Base-by-base conservation (phyloP, 2,797 vertebrate species). In the Geotrypetes seraphini region DNA sequence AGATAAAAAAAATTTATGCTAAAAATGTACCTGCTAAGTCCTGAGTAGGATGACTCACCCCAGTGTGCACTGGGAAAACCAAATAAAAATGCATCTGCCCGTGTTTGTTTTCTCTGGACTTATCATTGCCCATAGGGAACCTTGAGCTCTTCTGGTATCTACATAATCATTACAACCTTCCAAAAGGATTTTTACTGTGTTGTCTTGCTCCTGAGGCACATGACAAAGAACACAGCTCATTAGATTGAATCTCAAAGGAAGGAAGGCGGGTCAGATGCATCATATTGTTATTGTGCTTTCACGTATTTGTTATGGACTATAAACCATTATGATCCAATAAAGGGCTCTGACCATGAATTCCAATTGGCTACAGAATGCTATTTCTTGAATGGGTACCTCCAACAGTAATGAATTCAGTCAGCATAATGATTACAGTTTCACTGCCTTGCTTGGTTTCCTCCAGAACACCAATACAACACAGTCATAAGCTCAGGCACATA, bases 281-380 rank as follows among this genome's bases (percentile, higher is more conserved):
- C 30, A 13, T 13, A 26, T 36, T 34, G 32, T 50, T 60, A 57
- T 28, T 53, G 19, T 46, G 61, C 39, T 29, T 56, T 36, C 49
- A 61, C 60, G 46, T 64, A 50, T 74, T 67, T 69, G 56, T 42
- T 63, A 52, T 55, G 57, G 67, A 53, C 56, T 63, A 56, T 64
- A 78, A 76, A 61, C 50, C 38, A 49, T 39, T 53, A 64, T 40
- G 60, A 66, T 56, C 44, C 50, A 53, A 33, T 25, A 60, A 73
- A 70, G 33, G 34, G 22, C 15, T 44, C 31, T 43, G 53, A 33
- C 62, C 48, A 49, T 64, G 72, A 62, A 64, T 70, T 58, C 57
- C 60, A 60, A 52, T 10, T 43, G 51, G 45, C 43, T 57, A 30
- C 51, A 52, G 31, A 56, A 37, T 18, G 31, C 32, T 58, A 39